These are phyloP conservation scores for Sussaba pulchella DNA, from an alignment of 2,888 invertebrate genomes.

Conservation along the genomic window DNA sequence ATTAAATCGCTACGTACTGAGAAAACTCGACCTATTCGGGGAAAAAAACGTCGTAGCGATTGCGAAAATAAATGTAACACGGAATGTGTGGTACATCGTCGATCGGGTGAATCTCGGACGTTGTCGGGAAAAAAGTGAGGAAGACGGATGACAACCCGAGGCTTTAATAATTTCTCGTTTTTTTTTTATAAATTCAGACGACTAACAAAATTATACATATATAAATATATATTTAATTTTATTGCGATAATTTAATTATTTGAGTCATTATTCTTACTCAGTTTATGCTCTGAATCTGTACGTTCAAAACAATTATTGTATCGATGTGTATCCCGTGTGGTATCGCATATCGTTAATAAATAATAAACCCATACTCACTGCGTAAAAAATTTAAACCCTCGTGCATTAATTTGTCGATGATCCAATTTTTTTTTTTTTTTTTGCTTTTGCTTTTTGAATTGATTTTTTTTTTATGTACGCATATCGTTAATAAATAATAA, in stretches of 20 bases:
- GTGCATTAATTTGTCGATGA: background rate
- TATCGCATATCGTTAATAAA: slow-evolving; percentile 74
- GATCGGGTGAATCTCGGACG: slow-evolving; percentile 16
- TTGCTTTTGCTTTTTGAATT: background rate
- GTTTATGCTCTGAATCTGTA: slow-evolving; percentile 75
- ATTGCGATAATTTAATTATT: slow-evolving; percentile 64
- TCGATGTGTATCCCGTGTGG: slow-evolving; percentile 75
- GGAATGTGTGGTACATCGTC: slow-evolving; percentile 40
- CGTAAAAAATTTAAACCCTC: slow-evolving; percentile 52
- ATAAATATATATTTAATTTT: slow-evolving; percentile 23
- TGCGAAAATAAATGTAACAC: slow-evolving; percentile 33
- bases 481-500: slow-evolving; percentile 79
- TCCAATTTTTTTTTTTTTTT: background rate
- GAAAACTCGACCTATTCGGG: slow-evolving; percentile 80
- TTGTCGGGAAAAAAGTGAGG: slow-evolving; percentile 17
- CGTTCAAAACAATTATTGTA: slow-evolving; percentile 79
- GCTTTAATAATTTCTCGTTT: slow-evolving; percentile 65
- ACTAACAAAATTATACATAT: slow-evolving; percentile 73
- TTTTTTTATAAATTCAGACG: slow-evolving; percentile 73
- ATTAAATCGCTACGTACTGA: slow-evolving; percentile 46
- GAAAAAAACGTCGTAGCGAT: slow-evolving; percentile 56
- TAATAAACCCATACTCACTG: slow-evolving; percentile 81
- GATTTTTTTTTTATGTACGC: slow-evolving; percentile 57
- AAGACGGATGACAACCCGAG: background rate
- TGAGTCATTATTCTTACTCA: slow-evolving; percentile 75